Base-by-base conservation (phyloP, 2,888 invertebrate genomes). In the Palloptera scutellata region DNA sequence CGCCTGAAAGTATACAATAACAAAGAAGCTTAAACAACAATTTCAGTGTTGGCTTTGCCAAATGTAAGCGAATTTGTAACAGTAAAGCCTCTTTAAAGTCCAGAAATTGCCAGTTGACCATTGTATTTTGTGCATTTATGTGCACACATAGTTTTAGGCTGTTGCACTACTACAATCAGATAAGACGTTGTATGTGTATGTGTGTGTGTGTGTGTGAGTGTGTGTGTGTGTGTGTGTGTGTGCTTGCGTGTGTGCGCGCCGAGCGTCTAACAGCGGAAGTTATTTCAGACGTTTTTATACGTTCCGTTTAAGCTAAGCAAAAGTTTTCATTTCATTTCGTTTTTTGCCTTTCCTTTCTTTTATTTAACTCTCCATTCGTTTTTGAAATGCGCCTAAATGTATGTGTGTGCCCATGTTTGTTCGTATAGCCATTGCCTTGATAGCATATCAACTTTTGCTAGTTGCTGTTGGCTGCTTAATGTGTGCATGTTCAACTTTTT, bases 231-330 rank as follows among this genome's bases (percentile, higher is more conserved):
- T 52, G 52, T 52, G 4, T 41, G 12, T 30, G n/a, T 61, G 30
- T 51, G 4, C 1, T 30, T 51, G 30, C 11, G 20, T 30, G 30
- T 30, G 30, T 30, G 30, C 30, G 30, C 30, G 30, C 30, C 30
- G 74, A 74, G 77, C 75, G 77, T 78, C 67, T 69, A 41, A 54
- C 58, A 73, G 69, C 76, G 77, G 77, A 77, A 77, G 78, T 77
- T 75, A 77, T 78, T 77, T 78, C 72, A 77, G 74, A 78, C 78
- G 74, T 72, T 72, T 74, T 68, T 70, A 77, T 75, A 75, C 75
- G 74, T 76, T 75, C 73, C 40, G 68, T 65, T 19, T 15, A 54
- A 54, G 54, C 43, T 11, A 15, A 12, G 19, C 20, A 63, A 48
- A 13, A 51, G 13, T 64, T 64, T 20, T 48, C 61, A 62, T 64